phyloP scores from a whole-genome alignment of 2,888 invertebrate species.

The Dicranocentrus wangi region DNA sequence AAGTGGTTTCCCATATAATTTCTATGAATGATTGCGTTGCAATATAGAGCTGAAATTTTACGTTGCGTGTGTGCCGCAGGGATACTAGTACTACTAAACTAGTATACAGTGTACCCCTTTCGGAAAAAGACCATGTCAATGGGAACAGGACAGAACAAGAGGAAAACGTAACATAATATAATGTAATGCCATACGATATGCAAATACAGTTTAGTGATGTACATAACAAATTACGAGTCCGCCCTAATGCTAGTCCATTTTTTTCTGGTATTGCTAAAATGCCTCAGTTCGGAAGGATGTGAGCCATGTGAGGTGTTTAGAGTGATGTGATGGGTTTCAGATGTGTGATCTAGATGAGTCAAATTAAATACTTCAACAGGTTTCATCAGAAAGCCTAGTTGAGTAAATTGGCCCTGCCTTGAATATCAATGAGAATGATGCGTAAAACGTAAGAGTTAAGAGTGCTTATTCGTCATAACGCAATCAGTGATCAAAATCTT shows the following conservation, averaged over 20 bases:
- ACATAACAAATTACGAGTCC: slow-evolving; percentile 48
- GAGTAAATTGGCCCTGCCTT: slow-evolving; percentile 28
- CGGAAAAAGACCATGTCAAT: too few relatives aligned
- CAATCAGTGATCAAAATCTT: too few relatives aligned
- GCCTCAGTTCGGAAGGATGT: slow-evolving; percentile 44
- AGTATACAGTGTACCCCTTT: not conserved
- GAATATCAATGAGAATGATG: slow-evolving; percentile 45
- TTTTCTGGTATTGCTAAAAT: not conserved
- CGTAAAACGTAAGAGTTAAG: not conserved
- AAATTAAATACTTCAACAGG: slow-evolving; percentile 50
- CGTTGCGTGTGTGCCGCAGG: too few relatives aligned
- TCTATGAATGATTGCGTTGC: too few relatives aligned
- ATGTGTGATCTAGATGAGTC: slow-evolving; percentile 44
- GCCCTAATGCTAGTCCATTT: slow-evolving; percentile 30
- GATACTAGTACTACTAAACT: too few relatives aligned
- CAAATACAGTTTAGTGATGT: slow-evolving; percentile 23
- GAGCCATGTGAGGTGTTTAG: slow-evolving; percentile 16
- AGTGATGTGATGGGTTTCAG: slow-evolving; percentile 15
- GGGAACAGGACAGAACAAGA: not conserved
- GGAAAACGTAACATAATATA: not conserved
- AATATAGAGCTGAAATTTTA: too few relatives aligned
- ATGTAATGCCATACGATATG: not conserved
- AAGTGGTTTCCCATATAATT: too few relatives aligned
- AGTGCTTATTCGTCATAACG: not conserved
- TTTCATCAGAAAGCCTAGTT: slow-evolving; percentile 39